Base-by-base conservation (phyloP, 2,797 vertebrate species). In the Dendrocincla tyrannina region DNA sequence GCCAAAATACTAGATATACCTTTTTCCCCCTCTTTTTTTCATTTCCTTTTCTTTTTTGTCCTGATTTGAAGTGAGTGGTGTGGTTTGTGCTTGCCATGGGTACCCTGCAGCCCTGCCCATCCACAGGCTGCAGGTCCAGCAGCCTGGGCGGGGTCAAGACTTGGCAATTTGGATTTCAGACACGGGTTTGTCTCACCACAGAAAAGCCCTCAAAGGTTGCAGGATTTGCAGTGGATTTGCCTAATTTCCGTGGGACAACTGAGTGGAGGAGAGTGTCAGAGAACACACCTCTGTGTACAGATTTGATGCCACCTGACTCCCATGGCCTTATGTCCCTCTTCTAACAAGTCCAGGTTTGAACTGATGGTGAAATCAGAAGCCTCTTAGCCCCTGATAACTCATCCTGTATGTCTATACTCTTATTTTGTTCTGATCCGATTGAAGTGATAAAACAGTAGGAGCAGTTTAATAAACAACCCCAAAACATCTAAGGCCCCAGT, bases 41-140 rank as follows among this genome's bases (percentile, higher is more conserved):
- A 4, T 24, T 68, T 12, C 4, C 2, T n/a, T n/a, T 41, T 47
- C 8, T 8, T 6, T 41, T 68, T 44, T 42, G 1, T 33, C 49
- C 41, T 33, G 39, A 53, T 93, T 91, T n/a, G 33, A 53, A 68
- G 19, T 4, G 27, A 39, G 20, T 25, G 27, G 8, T 0, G 0
- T 17, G 11, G 17, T 55, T 6, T 27, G 30, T 9, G 15, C 6
- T 32, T 7, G 4, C 19, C 0, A 2, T 7, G 0, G 2, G 13
- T 11, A 2, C 7, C 33, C 42, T 9, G 18, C 55, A 69, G 55
- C 44, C 28, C 32, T 52, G 41, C 8, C 58, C 25, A 3, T 33
- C 56, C 4, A 0, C 39, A 20, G 0, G 3, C 59, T 32, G 55
- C 0, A 15, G 56, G 10, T 50, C 24, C 39, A 30, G 13, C 41